Conservation (phyloP, 2,888 invertebrate genomes). For the Lochmaea crataegi region DNA sequence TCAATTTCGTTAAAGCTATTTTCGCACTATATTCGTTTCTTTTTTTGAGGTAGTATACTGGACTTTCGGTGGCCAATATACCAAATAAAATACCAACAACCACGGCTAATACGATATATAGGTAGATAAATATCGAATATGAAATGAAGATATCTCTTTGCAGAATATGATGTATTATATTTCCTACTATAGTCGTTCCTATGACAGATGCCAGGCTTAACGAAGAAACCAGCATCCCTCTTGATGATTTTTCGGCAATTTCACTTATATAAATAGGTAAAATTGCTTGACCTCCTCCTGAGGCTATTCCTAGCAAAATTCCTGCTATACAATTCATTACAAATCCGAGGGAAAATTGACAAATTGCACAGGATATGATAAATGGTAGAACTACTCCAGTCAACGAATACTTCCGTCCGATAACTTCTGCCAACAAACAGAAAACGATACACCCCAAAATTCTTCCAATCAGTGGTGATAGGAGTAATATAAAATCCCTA, state of each 20-base stretch:
- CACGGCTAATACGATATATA: not conserved
- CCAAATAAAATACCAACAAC: not conserved
- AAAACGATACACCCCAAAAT: not conserved
- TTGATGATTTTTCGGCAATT: not conserved
- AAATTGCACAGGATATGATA: not conserved
- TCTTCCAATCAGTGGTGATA: not conserved
- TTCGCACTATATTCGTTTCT: not conserved
- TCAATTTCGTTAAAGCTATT: not conserved
- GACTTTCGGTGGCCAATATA: not conserved
- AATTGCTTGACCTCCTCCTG: constrained; percentile 9
- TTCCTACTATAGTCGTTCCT: not conserved
- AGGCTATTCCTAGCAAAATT: not conserved
- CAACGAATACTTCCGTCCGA: not conserved
- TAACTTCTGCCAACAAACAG: not conserved
- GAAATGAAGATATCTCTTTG: not conserved
- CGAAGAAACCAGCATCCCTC: constrained; percentile 1
- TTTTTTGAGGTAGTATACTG: not conserved
- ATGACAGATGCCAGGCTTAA: not conserved
- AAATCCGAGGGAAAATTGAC: not conserved
- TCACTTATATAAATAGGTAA: constrained; percentile 19
- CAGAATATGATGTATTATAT: not conserved
- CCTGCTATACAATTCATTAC: not conserved
- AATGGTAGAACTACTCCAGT: not conserved
- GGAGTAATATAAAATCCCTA: not conserved
- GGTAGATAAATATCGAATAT: not conserved